Base-by-base conservation (phyloP, 2,797 vertebrate species). In the Dromococcyx pavoninus region DNA sequence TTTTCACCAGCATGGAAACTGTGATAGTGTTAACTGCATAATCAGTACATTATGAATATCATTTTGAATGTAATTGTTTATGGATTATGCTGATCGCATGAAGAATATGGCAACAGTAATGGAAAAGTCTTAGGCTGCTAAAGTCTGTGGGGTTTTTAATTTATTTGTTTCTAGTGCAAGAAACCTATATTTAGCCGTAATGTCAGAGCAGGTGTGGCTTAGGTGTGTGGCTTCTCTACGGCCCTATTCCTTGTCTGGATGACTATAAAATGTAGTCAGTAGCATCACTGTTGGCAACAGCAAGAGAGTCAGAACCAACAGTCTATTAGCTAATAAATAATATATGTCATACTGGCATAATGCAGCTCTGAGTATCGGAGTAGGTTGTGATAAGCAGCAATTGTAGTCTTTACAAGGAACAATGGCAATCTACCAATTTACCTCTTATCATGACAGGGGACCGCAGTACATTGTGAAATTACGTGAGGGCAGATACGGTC, bases 281-380 rank as follows among this genome's bases (percentile, higher is more conserved):
- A 66, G 44, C 79, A 85, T 93, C 79, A 75, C 53, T 73, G 46
- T 33, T 95, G 77, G 89, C 82, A 81, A 67, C 71, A 91, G 66
- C 62, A 64, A 46, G 81, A 62, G 51, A 91, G 48, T 84, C 33
- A 94, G 91, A 93, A 91, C 65, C 71, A 93, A 46, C 70, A 86
- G 18, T 53, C 77, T 95, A 92, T 94, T 83, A 83, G 67, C 70
- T 80, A 86, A 94, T 90, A 94, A 92, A 93, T 95, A 91, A 94
- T 95, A 82, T 58, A 84, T 93, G 76, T 90, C 86, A 78, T 5
- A 4, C 51, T 88, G 76, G 46, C 51, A 39, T 95, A 87, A 85
- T 86, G 86, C 87, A 80, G 69, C 44, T 79, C 37, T 30, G 35
- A 88, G 70, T 79, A 43, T 92, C 86, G 80, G 57, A 87, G 41